Percentiles rank a stretch among this genome's conserved stretches.
These are phyloP conservation scores for Hycleus phaleratus DNA, from an alignment of 1,140 invertebrate genomes.

Conservation along the genomic window DNA sequence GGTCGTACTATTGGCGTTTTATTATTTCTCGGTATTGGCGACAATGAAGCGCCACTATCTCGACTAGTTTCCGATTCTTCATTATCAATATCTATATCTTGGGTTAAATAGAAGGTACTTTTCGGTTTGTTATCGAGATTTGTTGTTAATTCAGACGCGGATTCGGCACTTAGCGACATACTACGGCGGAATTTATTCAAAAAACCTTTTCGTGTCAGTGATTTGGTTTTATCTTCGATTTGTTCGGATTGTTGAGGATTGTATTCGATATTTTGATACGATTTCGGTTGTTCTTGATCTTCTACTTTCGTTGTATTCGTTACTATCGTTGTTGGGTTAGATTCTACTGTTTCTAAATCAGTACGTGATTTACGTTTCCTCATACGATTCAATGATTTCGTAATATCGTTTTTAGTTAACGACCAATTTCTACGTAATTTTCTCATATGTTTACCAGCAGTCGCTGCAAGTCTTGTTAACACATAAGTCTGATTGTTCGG, in stretches of 20 bases:
- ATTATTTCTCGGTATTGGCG: slow-evolving; percentile 19
- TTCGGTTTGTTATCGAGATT: slow-evolving; percentile 36
- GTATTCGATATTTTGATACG: slow-evolving; percentile 4
- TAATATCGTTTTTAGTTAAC: slow-evolving; percentile 34
- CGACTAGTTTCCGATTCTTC: slow-evolving; percentile 2
- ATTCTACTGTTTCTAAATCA: slow-evolving; percentile 16
- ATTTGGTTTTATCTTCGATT: slow-evolving; percentile 8
- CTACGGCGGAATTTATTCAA: slow-evolving; percentile 35
- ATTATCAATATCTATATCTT: slow-evolving; percentile 49
- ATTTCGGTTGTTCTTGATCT: neutral
- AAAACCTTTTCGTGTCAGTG: slow-evolving; percentile 23
- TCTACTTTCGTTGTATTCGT: neutral
- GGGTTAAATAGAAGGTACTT: slow-evolving; percentile 58
- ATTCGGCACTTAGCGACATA: slow-evolving; percentile 32
- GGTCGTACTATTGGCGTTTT: slow-evolving; percentile 29
- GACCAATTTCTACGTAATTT: slow-evolving; percentile 34
- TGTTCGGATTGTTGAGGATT: neutral
- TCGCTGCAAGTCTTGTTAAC: slow-evolving; percentile 41
- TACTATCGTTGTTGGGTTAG: neutral
- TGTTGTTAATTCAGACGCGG: slow-evolving; percentile 24
- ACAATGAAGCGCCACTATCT: slow-evolving; percentile 20
- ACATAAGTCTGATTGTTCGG: slow-evolving; percentile 47
- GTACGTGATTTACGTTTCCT: slow-evolving; percentile 34
- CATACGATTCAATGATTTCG: slow-evolving; percentile 36
- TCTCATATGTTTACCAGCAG: slow-evolving; percentile 34